These are phyloP conservation scores for Natator depressus DNA, from an alignment of 2,113 vertebrate species.

Conservation along the genomic window DNA sequence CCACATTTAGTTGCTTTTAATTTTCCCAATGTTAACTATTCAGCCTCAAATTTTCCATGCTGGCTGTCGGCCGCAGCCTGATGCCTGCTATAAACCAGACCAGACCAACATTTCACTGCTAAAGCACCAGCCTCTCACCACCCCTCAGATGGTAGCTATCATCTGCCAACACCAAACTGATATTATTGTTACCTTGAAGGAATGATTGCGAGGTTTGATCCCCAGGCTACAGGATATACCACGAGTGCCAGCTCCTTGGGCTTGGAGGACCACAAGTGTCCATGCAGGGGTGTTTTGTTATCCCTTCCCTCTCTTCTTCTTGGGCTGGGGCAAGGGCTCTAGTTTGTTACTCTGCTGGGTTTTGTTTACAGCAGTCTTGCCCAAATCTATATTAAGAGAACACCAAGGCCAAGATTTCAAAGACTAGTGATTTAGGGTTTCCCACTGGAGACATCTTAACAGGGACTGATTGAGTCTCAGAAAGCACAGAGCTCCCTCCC, in stretches of 20 bases:
- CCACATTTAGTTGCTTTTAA: no score
- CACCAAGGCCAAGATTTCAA: neutral
- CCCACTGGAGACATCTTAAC: neutral
- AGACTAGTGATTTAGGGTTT: neutral
- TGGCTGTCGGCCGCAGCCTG: neutral
- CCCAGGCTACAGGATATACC: no score
- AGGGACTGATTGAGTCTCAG: neutral
- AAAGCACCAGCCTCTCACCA: neutral
- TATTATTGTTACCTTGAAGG: rapidly evolving
- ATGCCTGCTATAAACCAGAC: neutral
- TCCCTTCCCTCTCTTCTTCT: neutral
- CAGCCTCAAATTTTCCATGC: no score
- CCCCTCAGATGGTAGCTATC: neutral
- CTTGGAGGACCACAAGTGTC: neutral
- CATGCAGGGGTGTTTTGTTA: neutral
- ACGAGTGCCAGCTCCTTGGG: neutral
- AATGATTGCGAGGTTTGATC: rapidly evolving
- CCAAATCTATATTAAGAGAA: neutral
- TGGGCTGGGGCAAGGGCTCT: neutral
- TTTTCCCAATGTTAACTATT: no score
- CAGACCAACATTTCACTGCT: no score
- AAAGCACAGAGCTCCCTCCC: neutral
- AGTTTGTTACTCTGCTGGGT: neutral
- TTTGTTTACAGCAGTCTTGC: neutral
- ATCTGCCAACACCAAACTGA: neutral